These are phyloP conservation scores for Tragelaphus strepsiceros DNA, from an alignment of 2,113 vertebrate species.

Conservation along the genomic window DNA sequence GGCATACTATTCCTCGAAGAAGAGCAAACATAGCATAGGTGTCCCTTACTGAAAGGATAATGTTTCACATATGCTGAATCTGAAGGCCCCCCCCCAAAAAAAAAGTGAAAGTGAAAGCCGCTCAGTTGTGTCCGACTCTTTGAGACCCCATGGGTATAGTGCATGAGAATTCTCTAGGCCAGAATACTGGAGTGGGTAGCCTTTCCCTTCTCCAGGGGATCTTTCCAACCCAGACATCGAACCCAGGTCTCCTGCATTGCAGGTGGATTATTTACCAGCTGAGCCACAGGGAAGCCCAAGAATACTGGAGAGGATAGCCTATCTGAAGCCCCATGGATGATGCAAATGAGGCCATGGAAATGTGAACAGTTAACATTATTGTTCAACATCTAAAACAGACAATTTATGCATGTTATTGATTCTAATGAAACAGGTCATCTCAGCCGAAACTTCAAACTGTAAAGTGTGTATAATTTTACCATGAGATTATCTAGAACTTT, in stretches of 20 bases:
- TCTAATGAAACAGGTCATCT: not conserved
- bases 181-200: not conserved
- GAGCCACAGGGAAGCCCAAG: not conserved
- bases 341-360: not conserved
- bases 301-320: not conserved
- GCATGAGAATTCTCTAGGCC: not conserved
- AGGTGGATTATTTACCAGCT: not conserved
- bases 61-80: not conserved
- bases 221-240: not conserved
- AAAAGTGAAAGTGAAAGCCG: not conserved
- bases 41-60: not conserved
- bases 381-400: not conserved
- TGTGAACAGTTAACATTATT: not conserved
- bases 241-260: not conserved
- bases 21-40: not conserved
- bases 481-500: not conserved
- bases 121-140: fast-evolving
- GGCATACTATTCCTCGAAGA: not conserved
- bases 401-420: not conserved
- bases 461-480: not conserved
- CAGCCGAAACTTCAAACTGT: not conserved
- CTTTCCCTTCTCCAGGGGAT: not conserved
- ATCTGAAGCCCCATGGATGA: fast-evolving
- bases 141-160: not conserved
- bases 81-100: not conserved